phyloP scores from a whole-genome alignment of 2,797 vertebrate species.

The Sebastes steindachneri region DNA sequence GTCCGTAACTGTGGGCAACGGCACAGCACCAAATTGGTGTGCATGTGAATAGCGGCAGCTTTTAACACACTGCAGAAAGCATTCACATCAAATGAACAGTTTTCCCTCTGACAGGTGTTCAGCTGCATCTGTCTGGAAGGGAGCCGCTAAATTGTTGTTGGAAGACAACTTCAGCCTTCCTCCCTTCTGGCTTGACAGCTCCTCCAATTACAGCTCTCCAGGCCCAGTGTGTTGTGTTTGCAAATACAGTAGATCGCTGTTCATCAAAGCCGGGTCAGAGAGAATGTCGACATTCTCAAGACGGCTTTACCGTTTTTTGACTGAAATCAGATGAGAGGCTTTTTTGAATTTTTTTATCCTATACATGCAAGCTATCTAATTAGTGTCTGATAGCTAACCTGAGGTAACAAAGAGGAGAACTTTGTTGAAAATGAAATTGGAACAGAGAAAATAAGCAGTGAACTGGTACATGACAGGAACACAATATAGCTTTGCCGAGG shows the following conservation, averaged over 20 bases:
- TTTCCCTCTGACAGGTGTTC: constrained; percentile 65
- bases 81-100: constrained; percentile 40
- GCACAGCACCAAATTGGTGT: constrained; percentile 5
- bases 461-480: background rate
- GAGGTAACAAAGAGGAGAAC: constrained; percentile 4
- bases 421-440: background rate
- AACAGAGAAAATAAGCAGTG: background rate
- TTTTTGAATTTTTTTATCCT: background rate
- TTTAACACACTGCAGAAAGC: constrained; percentile 46
- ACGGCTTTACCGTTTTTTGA: background rate
- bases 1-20: background rate
- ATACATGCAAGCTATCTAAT: constrained; percentile 18
- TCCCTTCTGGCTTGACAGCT: constrained; percentile 54
- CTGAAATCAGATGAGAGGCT: constrained; percentile 14
- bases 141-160: constrained; percentile 51
- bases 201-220: constrained; percentile 61
- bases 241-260: constrained; percentile 41
- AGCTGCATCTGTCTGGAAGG: constrained; percentile 43
- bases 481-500: background rate
- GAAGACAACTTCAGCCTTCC: constrained; percentile 54
- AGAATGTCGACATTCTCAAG: background rate
- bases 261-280: constrained; percentile 50
- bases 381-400: constrained; percentile 24
- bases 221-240: constrained; percentile 42
- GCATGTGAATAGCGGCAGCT: constrained; percentile 28